A percentile compares a stretch with the other conserved stretches of the same genome.
Conservation (phyloP, 2,888 invertebrate genomes). For the Ellobium chinense region DNA sequence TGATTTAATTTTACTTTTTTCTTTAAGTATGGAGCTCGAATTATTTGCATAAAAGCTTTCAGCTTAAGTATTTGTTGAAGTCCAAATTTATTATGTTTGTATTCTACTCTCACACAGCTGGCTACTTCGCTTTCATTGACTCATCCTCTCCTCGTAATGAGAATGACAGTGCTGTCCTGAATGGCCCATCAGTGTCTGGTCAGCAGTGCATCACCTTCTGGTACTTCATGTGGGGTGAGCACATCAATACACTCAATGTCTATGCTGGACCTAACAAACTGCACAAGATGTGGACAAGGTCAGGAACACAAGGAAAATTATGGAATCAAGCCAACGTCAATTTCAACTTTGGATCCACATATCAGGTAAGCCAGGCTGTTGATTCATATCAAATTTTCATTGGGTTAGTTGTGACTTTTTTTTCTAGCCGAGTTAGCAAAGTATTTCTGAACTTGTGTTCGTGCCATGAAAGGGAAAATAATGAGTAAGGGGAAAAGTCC, state of each 20-base stretch:
- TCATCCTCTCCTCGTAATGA: constrained; percentile 80
- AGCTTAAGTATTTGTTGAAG: too few species aligned
- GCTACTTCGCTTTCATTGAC: constrained; percentile 71
- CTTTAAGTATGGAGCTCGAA: too few species aligned
- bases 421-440: too few species aligned
- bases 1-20: too few species aligned
- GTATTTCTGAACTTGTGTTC: too few species aligned
- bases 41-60: too few species aligned
- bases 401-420: background rate
- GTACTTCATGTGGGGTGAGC: constrained; percentile 74
- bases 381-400: too few species aligned
- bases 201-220: constrained; percentile 68
- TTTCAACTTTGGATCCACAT: constrained; percentile 55
- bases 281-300: constrained; percentile 60
- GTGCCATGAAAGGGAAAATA: too few species aligned
- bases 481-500: too few species aligned
- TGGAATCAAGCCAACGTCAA: constrained; percentile 65
- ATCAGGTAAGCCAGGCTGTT: too few species aligned
- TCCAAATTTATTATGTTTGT: too few species aligned
- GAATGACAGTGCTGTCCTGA: constrained; percentile 81
- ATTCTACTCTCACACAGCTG: constrained; percentile 45
- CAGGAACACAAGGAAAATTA: constrained; percentile 61
- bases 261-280: constrained; percentile 69
- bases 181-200: constrained; percentile 42
- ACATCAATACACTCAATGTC: constrained; percentile 68